Conservation (phyloP, 2,797 vertebrate species). For the Calcarius lapponicus region DNA sequence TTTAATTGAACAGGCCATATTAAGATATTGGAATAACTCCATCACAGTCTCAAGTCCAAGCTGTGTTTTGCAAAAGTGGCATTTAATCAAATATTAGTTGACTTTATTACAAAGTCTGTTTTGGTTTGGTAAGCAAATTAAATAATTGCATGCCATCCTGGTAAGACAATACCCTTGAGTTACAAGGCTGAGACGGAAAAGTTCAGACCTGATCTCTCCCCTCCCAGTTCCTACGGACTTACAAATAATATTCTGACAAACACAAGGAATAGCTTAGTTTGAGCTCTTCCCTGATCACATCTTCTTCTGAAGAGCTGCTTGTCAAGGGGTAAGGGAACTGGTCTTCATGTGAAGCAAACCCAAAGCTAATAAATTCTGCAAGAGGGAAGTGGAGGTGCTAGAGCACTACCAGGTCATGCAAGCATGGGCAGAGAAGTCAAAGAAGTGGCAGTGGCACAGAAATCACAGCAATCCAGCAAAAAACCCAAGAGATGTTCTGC, state of each 20-base stretch:
- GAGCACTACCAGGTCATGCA: background rate
- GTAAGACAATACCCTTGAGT: constrained; percentile 35
- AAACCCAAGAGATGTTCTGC: background rate
- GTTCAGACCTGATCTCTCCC: background rate
- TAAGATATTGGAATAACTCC: constrained; percentile 61
- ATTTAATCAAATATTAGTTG: constrained; percentile 70
- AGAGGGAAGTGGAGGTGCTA: background rate
- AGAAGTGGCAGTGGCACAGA: background rate
- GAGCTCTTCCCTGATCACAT: background rate
- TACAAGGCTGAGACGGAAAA: constrained; percentile 6
- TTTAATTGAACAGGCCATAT: constrained; percentile 65
- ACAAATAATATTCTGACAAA: background rate
- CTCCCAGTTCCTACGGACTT: background rate
- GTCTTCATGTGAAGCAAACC: background rate
- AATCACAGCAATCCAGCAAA: background rate
- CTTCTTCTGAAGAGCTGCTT: background rate
- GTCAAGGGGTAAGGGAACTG: background rate
- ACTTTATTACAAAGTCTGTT: constrained; percentile 60
- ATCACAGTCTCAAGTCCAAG: constrained; percentile 49
- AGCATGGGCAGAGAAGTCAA: background rate
- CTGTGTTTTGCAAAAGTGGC: constrained; percentile 62
- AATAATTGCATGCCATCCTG: constrained; percentile 40
- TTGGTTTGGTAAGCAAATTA: constrained; percentile 62
- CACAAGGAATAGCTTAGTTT: background rate
- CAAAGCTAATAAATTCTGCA: background rate